A percentile compares a stretch with the other conserved stretches of the same genome.
Conservation (phyloP, 1,140 invertebrate species). For the Temnothorax curvispinosus region DNA sequence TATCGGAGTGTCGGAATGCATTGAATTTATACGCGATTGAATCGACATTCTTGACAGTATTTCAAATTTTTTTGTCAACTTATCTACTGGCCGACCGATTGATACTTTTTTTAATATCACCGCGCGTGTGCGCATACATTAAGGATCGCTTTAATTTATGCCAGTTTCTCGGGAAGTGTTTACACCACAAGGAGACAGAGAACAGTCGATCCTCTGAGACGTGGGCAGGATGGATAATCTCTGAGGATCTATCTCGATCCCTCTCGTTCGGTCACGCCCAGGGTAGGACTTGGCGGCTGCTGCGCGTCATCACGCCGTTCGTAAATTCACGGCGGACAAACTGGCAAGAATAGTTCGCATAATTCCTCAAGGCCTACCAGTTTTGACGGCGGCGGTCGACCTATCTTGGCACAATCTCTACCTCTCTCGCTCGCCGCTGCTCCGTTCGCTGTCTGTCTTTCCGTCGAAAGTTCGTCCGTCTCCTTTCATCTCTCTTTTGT, state of each 20-base stretch:
- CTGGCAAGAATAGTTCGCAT: conserved; percentile 85
- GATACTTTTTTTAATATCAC: conserved; percentile 6
- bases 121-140: conserved; percentile 52
- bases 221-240: conserved; percentile 55
- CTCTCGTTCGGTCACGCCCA: conserved; percentile 66
- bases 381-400: conserved; percentile 83
- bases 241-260: conserved; percentile 55
- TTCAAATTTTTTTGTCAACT: not conserved
- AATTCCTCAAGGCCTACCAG: conserved; percentile 86
- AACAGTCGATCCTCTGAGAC: conserved; percentile 25
- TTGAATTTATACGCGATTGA: not conserved
- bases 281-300: conserved; percentile 61
- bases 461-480: conserved; percentile 42
- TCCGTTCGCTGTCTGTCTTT: conserved; percentile 61
- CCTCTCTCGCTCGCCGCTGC: conserved; percentile 71
- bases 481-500: conserved; percentile 16
- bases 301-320: conserved; percentile 76
- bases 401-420: conserved; percentile 85
- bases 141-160: conserved; percentile 31
- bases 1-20: conserved; percentile 21
- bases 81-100: not conserved
- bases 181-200: not conserved
- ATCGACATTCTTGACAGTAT: not conserved
- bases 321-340: conserved; percentile 83
- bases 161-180: conserved; percentile 47